phyloP scores from a whole-genome alignment of 2,888 invertebrate species.

The Aphelenchoides bicaudatus region DNA sequence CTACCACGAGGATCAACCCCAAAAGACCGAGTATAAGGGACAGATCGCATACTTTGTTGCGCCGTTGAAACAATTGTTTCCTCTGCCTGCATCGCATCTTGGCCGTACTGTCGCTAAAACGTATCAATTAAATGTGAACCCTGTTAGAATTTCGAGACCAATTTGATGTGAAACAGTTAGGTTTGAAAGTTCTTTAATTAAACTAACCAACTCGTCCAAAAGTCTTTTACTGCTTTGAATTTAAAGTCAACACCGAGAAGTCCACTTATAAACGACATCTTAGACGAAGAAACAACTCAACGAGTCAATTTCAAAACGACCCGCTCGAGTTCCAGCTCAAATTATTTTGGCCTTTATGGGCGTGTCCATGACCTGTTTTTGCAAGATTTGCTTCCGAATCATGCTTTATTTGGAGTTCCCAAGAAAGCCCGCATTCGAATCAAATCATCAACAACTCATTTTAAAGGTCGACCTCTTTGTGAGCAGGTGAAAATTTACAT shows the following conservation, averaged over 20 bases:
- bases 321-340: no score
- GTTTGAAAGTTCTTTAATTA: not conserved
- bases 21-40: conserved; percentile 98
- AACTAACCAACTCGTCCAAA: not conserved
- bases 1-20: conserved; percentile 96
- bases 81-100: conserved; percentile 59
- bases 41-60: conserved; percentile 85
- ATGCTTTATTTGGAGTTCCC: no score
- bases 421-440: no score
- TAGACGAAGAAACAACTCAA: no score
- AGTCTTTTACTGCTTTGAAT: not conserved
- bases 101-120: conserved; percentile 57
- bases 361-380: no score
- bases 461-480: no score
- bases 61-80: conserved; percentile 49
- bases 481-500: not conserved
- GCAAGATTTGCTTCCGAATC: no score
- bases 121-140: not conserved
- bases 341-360: no score
- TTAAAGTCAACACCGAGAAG: no score
- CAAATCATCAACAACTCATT: no score
- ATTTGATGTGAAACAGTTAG: not conserved
- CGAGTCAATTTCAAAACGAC: no score
- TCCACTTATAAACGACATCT: no score
- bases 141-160: not conserved